Evolutionary conservation across 2,888 invertebrate species (phyloP).

Genomic region (Hoplodrina blanda): DNA sequence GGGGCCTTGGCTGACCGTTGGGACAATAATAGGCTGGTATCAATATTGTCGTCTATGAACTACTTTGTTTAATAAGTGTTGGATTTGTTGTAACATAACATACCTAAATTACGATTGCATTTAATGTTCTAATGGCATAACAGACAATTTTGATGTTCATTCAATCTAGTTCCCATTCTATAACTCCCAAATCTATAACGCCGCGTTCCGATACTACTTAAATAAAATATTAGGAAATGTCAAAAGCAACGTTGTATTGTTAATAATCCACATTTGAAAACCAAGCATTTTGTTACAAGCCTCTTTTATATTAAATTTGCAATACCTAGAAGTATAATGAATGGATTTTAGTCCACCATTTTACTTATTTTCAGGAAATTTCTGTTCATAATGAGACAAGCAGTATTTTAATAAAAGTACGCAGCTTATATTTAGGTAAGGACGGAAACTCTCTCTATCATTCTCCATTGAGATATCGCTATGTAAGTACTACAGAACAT

Average conservation of each 20-base stretch:
- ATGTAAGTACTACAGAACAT: too few species aligned
- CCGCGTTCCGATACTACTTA: conserved; percentile 24
- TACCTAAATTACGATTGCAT: not conserved
- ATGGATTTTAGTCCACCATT: not conserved
- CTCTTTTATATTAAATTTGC: not conserved
- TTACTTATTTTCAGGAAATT: not conserved
- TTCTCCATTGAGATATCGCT: too few species aligned
- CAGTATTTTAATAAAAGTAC: not conserved
- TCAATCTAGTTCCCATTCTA: conserved; percentile 21
- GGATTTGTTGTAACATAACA: not conserved
- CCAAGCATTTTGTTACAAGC: not conserved
- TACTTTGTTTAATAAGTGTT: not conserved
- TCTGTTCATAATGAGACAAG: not conserved
- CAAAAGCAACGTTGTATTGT: conserved; percentile 2
- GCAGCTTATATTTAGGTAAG: not conserved
- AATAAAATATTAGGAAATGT: conserved; percentile 24
- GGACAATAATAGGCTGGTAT: too few species aligned
- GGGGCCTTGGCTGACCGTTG: too few species aligned
- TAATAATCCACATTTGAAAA: not conserved
- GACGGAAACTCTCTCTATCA: not conserved
- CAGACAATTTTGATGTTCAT: conserved; percentile 25
- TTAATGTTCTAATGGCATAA: conserved; percentile 4
- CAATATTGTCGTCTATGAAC: too few species aligned
- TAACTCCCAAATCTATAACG: conserved; percentile 7
- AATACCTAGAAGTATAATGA: not conserved